Conservation (phyloP, 2,113 vertebrate genomes). For the Sphaerodactylus townsendi region DNA sequence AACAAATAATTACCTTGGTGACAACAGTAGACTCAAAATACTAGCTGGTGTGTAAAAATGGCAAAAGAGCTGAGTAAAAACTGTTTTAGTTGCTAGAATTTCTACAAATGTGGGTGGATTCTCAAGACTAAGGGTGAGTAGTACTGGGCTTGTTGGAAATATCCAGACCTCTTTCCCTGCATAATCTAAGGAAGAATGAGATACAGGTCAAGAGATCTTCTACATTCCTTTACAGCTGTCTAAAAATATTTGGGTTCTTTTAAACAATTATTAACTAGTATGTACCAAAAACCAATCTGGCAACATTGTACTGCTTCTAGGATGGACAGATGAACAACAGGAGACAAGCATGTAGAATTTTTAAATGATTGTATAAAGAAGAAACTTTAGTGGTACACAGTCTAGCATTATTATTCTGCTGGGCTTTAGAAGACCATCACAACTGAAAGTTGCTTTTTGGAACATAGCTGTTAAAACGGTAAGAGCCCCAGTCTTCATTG, state of each 20-base stretch:
- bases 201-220: not conserved
- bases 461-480: no score
- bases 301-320: no score
- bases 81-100: not conserved
- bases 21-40: not conserved
- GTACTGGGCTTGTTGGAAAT: not conserved
- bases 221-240: not conserved
- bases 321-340: no score
- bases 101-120: not conserved
- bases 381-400: no score
- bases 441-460: no score
- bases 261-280: not conserved
- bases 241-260: not conserved
- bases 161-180: not conserved
- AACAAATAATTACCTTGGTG: conserved; percentile 13
- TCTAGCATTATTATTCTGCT: no score
- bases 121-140: not conserved
- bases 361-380: no score
- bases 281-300: not conserved
- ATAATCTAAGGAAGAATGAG: not conserved
- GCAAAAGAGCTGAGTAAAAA: not conserved
- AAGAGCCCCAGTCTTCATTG: no score
- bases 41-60: not conserved
- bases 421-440: no score
- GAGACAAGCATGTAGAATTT: no score